Conservation (phyloP, 2,113 vertebrate genomes). For the Lichenostomus cassidix region DNA sequence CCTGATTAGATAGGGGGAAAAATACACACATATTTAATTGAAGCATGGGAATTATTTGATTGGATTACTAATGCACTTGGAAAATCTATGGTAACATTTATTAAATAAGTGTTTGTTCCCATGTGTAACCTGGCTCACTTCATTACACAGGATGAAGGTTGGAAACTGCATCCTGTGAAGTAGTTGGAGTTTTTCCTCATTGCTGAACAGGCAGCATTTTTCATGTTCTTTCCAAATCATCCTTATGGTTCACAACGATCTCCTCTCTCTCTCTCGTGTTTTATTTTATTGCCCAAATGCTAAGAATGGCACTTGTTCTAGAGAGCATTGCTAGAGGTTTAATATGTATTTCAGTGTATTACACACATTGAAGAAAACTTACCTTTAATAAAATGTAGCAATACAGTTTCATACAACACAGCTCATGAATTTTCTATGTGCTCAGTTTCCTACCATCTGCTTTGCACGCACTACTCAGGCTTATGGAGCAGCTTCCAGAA, state of each 20-base stretch:
- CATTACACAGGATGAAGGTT: not conserved
- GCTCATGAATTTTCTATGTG: not conserved
- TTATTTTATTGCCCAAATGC: not conserved
- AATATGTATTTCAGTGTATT: not conserved
- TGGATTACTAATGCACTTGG: not conserved
- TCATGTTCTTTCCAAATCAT: not conserved
- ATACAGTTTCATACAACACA: not conserved
- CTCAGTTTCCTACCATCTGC: conserved; percentile 21
- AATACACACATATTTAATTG: not conserved
- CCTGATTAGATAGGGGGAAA: not conserved
- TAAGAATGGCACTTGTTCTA: not conserved
- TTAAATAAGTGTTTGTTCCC: not conserved
- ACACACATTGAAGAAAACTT: not conserved
- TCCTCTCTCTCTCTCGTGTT: not conserved
- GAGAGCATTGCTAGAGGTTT: not conserved
- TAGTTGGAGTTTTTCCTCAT: not conserved
- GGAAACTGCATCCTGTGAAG: not conserved
- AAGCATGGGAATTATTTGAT: not conserved
- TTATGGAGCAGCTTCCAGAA: conserved; percentile 1
- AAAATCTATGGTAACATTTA: conserved; percentile 7
- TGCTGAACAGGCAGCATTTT: not conserved
- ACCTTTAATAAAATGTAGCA: not conserved
- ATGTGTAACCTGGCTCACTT: not conserved
- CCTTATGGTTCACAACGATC: not conserved
- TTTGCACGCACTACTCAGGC: not conserved